Evolutionary conservation across 2,888 invertebrate genomes (phyloP).

Genomic region (Thereva unica): DNA sequence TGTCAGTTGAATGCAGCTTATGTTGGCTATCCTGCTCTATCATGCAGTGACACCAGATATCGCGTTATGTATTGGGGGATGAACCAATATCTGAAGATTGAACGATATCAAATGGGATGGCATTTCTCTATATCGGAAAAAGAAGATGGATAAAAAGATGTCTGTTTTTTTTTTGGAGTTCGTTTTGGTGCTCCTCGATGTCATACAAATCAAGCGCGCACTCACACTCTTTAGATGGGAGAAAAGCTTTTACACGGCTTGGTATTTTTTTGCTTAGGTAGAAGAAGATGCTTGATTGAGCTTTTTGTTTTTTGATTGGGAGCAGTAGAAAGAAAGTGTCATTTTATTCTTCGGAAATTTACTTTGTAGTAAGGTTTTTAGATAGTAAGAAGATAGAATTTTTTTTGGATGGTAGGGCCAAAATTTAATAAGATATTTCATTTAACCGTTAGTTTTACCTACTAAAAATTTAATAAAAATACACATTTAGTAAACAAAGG

Average conservation of each 20-base stretch:
- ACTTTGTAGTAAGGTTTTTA: too few species aligned
- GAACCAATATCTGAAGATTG: slow-evolving; percentile 32
- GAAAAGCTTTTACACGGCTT: not conserved
- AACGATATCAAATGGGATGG: slow-evolving; percentile 37
- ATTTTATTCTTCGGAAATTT: too few species aligned
- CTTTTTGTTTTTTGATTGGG: not conserved
- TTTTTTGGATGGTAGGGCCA: too few species aligned
- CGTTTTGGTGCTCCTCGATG: slow-evolving; percentile 9
- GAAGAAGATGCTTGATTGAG: not conserved
- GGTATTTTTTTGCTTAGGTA: not conserved
- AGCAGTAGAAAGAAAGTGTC: too few species aligned
- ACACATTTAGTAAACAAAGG: too few species aligned
- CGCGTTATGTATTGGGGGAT: slow-evolving; percentile 16
- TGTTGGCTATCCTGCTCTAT: too few species aligned
- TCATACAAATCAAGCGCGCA: slow-evolving; percentile 1
- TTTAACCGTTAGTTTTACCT: too few species aligned
- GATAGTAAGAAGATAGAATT: too few species aligned
- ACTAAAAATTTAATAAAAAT: too few species aligned
- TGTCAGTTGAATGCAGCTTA: too few species aligned
- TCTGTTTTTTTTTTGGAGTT: slow-evolving; percentile 1
- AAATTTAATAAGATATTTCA: too few species aligned
- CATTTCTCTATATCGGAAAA: slow-evolving; percentile 36
- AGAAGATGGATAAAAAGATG: slow-evolving; percentile 32
- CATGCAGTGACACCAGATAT: slow-evolving; percentile 25
- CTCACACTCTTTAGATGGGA: not conserved